Percentiles rank a stretch among this genome's conserved stretches.
Evolutionary conservation across 2,888 invertebrate genomes (phyloP).

Genomic region (Agonopterix heracliana): DNA sequence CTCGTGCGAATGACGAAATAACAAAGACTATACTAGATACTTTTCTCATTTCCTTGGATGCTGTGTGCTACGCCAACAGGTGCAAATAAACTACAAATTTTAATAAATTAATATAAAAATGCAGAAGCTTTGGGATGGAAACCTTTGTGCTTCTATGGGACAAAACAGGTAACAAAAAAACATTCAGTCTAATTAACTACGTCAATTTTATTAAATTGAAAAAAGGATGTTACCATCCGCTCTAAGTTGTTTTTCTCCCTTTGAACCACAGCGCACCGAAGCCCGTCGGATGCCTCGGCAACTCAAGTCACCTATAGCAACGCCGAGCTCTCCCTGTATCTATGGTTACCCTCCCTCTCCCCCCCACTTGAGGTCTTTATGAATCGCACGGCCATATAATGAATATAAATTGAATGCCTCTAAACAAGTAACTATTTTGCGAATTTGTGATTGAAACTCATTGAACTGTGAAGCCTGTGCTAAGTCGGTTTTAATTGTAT

Average conservation of each 20-base stretch:
- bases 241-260: constrained; percentile 3
- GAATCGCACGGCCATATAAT: constrained; percentile 48
- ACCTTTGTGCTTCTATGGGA: too few species aligned
- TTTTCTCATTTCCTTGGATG: too few species aligned
- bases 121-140: too few species aligned
- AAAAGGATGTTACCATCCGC: background rate
- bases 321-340: constrained; percentile 37
- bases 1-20: too few species aligned
- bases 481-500: constrained; percentile 27
- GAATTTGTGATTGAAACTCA: constrained; percentile 31
- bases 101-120: too few species aligned
- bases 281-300: constrained; percentile 41
- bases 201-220: too few species aligned
- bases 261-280: constrained; percentile 3
- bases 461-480: constrained; percentile 26
- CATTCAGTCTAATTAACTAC: too few species aligned
- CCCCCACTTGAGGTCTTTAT: constrained; percentile 50
- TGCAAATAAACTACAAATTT: too few species aligned
- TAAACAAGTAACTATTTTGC: constrained; percentile 37
- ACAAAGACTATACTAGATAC: too few species aligned
- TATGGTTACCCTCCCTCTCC: constrained; percentile 51
- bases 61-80: too few species aligned
- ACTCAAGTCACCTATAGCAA: constrained; percentile 61
- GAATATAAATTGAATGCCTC: constrained; percentile 40
- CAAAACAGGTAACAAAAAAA: too few species aligned